These are phyloP conservation scores for Nudaria mundana DNA, from an alignment of 2,888 invertebrate species.

Conservation along the genomic window DNA sequence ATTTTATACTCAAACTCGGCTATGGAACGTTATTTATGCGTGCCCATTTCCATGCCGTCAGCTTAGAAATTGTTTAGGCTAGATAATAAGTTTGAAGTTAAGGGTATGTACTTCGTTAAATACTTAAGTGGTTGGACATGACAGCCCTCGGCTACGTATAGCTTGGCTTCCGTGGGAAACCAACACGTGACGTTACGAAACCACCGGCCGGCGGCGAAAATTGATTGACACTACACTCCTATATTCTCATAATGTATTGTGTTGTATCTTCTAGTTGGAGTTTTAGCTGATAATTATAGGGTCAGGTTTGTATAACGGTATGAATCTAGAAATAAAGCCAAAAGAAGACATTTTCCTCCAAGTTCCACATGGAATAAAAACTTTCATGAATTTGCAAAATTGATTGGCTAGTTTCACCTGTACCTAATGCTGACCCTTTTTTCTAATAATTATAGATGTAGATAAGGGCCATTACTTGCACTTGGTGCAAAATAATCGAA, in stretches of 20 bases:
- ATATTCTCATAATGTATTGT: constrained; percentile 37
- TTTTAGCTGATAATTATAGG: constrained; percentile 18
- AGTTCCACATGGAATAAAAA: neutral
- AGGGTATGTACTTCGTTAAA: constrained; percentile 75
- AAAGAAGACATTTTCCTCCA: neutral
- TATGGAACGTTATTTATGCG: constrained; percentile 70
- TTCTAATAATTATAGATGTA: too few species aligned
- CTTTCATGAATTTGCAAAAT: too few species aligned
- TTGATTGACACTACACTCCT: constrained; percentile 65
- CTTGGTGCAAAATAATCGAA: too few species aligned
- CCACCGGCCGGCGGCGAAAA: constrained; percentile 72
- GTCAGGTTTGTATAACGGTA: neutral
- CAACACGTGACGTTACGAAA: constrained; percentile 74
- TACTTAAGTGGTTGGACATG: constrained; percentile 78
- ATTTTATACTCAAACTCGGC: constrained; percentile 62
- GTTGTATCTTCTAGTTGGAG: constrained; percentile 20
- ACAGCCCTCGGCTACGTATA: constrained; percentile 72
- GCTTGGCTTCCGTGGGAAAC: constrained; percentile 78
- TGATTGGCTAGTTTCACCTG: too few species aligned
- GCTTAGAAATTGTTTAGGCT: constrained; percentile 73
- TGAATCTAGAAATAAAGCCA: neutral
- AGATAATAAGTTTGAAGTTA: constrained; percentile 78
- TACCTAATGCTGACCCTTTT: too few species aligned
- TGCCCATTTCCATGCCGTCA: constrained; percentile 73
- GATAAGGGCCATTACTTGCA: too few species aligned